Base-by-base conservation (phyloP, 1,140 invertebrate genomes). In the Ostrea denselamellosa region DNA sequence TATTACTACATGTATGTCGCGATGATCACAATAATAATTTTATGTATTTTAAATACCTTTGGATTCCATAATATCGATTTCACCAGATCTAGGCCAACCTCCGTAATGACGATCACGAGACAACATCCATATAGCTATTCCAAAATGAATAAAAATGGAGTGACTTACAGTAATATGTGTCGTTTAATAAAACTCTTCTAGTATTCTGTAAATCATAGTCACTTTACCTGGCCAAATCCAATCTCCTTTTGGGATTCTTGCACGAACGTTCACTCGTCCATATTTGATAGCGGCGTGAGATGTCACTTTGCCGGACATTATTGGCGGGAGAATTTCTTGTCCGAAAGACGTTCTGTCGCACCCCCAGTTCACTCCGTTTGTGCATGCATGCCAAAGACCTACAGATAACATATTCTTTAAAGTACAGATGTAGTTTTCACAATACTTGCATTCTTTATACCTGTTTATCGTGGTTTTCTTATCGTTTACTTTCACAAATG, bases 141-240 rank as follows among this genome's bases (percentile, higher is more conserved):
- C 51, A 53, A 52, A 22, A 51, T 5, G 12, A 44, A 52, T 81
- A 52, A 52, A 25, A 77, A 34, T 77, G 5, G 8, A 7, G 17
- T 17, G 17, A 62, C 17, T 62, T 7, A 19, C 14, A 62, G 7
- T 62, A 62, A 62, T 44, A 44, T 44, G 34, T 44, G 34, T 44
- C 2, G 34, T 2, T 44, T 1, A 44, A 44, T 44, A 2, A n/a
- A n/a, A 44, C 34, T 44, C 34, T 44, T 44, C 34, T 2, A 19
- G 17, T 62, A 4, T 62, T 62, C n/a, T 62, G n/a, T 7, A 8
- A 62, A 1, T 62, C 7, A 5, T 62, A 22, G 10, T 25, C 52
- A 14, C 92, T 44, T 44, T 94, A 96, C 97, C 96, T 93, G 97
- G 97, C 95, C 96, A 96, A 5, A 97, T 89, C 97, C 97, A 98